Conservation (phyloP, 1,140 invertebrate species). For the Neodiprion lecontei region DNA sequence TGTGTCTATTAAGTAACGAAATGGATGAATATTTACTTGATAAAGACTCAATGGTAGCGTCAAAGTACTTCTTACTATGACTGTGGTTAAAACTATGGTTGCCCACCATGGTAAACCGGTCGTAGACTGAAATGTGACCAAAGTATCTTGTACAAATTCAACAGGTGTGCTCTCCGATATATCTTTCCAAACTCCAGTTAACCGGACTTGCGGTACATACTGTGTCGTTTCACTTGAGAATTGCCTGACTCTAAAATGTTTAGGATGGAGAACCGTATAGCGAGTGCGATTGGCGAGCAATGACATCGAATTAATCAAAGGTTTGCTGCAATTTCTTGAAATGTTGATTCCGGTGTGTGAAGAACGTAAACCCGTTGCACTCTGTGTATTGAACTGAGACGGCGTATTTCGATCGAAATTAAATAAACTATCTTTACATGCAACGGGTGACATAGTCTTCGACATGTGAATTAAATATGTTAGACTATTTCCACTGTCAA, state of each 20-base stretch:
- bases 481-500: no score
- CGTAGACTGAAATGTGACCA: slow-evolving; percentile 72
- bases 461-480: no score
- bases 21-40: slow-evolving; percentile 56
- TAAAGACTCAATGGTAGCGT: slow-evolving; percentile 81
- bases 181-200: slow-evolving; percentile 56
- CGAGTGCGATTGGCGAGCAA: no score
- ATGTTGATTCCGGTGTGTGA: no score
- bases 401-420: no score
- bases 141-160: slow-evolving; percentile 68
- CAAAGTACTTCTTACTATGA: slow-evolving; percentile 69
- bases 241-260: slow-evolving; percentile 20
- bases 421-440: no score
- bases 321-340: no score
- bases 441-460: no score
- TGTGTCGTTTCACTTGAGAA: slow-evolving; percentile 32
- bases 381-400: no score
- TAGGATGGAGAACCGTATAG: neutral
- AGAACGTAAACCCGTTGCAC: no score
- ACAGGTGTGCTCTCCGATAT: slow-evolving; percentile 74
- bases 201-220: slow-evolving; percentile 16
- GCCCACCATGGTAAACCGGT: slow-evolving; percentile 86
- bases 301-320: no score
- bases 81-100: slow-evolving; percentile 74
- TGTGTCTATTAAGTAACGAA: slow-evolving; percentile 14